A percentile compares a stretch with the other conserved stretches of the same genome.
These are phyloP conservation scores for Xenops minutus DNA, from an alignment of 2,797 vertebrate species.

Conservation along the genomic window DNA sequence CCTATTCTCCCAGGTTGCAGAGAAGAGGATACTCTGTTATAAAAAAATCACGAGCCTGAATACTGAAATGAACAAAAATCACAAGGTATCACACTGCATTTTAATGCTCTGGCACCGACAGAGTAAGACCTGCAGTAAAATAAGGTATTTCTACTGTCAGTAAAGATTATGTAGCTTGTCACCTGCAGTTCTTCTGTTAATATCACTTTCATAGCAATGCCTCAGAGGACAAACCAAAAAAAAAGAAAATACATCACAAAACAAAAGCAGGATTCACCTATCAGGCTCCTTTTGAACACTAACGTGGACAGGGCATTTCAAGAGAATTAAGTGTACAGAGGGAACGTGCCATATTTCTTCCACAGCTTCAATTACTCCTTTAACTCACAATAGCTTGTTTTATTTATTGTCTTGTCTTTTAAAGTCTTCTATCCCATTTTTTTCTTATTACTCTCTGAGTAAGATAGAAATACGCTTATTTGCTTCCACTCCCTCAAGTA, in stretches of 20 bases:
- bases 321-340: neutral
- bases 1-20: neutral
- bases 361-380: neutral
- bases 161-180: neutral
- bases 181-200: neutral
- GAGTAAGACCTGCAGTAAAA: neutral
- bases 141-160: neutral
- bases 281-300: neutral
- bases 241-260: neutral
- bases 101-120: neutral
- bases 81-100: neutral
- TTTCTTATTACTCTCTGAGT: neutral
- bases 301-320: neutral
- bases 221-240: neutral
- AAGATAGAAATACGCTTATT: neutral
- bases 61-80: constrained; percentile 9
- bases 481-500: neutral
- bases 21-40: neutral
- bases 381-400: neutral
- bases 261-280: neutral
- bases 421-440: neutral
- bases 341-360: neutral
- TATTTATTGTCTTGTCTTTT: neutral
- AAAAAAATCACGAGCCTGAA: neutral
- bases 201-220: neutral